These are phyloP conservation scores for Oscheius sp. DNA, from an alignment of 2,888 invertebrate species.

Conservation along the genomic window DNA sequence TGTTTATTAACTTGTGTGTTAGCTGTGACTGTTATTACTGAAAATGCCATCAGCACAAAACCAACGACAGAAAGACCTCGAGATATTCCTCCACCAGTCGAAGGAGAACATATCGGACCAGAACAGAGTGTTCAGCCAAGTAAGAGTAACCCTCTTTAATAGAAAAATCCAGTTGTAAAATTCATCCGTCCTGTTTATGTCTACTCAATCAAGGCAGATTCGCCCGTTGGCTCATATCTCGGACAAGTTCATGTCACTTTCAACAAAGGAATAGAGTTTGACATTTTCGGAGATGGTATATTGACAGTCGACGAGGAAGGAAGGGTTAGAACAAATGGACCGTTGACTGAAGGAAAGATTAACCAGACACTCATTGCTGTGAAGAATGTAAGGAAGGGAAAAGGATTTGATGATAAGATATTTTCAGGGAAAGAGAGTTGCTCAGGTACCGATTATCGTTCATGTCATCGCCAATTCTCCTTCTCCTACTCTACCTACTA, in stretches of 20 bases:
- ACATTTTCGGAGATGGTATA: conserved; percentile 14
- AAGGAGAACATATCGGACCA: conserved; percentile 16
- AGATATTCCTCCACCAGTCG: conserved; percentile 2
- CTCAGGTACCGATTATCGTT: conserved; percentile 36
- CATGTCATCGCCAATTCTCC: conserved; percentile 20
- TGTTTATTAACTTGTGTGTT: not conserved
- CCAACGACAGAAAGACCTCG: conserved; percentile 5
- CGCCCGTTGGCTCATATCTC: conserved; percentile 41
- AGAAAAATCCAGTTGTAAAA: conserved; percentile 18
- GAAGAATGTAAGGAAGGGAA: conserved; percentile 8
- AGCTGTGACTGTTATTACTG: not conserved
- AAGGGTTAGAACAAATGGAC: conserved; percentile 32
- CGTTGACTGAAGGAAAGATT: conserved; percentile 31
- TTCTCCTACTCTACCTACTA: not conserved
- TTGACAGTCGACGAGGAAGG: conserved; percentile 39
- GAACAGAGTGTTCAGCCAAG: conserved; percentile 5
- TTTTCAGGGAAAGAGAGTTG: conserved; percentile 32
- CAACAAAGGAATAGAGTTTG: conserved; percentile 16
- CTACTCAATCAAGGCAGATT: conserved; percentile 17
- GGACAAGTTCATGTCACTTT: conserved; percentile 33
- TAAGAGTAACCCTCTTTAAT: not conserved
- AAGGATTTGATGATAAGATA: not conserved
- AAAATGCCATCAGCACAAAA: not conserved
- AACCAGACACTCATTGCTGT: conserved; percentile 43
- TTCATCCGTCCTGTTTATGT: conserved; percentile 25